phyloP scores from a whole-genome alignment of 2,888 invertebrate species.

The Folsomia manolachei region DNA sequence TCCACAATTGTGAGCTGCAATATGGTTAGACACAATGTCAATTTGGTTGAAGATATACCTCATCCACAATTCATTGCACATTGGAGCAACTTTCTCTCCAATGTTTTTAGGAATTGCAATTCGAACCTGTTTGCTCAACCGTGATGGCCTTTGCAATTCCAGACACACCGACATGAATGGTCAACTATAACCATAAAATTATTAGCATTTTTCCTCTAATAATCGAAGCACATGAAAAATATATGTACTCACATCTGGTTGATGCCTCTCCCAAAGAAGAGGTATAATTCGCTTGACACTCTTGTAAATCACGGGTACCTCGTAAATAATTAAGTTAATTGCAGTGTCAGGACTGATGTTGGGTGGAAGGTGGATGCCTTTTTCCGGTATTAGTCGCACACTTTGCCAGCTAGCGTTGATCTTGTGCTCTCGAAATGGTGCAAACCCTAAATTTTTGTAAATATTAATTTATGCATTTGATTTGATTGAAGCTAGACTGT shows the following conservation, averaged over 20 bases:
- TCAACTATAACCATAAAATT: conserved; percentile 60
- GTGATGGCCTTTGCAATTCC: conserved; percentile 62
- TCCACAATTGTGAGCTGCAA: conserved; percentile 56
- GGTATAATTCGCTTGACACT: conserved; percentile 66
- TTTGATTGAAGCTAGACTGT: too few species aligned
- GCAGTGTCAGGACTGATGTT: conserved; percentile 41
- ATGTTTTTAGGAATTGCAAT: conserved; percentile 54
- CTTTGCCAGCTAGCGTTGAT: conserved; percentile 82
- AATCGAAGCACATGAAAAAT: not conserved
- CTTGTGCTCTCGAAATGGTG: conserved; percentile 69
- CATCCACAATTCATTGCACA: not conserved
- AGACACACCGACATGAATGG: conserved; percentile 78
- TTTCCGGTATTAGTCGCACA: conserved; percentile 61
- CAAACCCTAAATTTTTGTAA: too few species aligned
- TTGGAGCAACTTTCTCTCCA: conserved; percentile 7
- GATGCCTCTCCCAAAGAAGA: conserved; percentile 66
- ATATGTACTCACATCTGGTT: conserved; percentile 64
- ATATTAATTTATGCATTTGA: too few species aligned
- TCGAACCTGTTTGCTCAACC: conserved; percentile 69
- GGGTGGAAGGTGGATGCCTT: conserved; percentile 41
- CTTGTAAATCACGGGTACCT: conserved; percentile 71
- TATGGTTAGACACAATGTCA: too few species aligned
- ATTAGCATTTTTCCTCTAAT: not conserved
- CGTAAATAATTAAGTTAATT: conserved; percentile 60
- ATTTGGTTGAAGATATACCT: conserved; percentile 23